Evolutionary conservation across 1,140 invertebrate genomes (phyloP), one percentile per base, ranked within the genome.

Genomic region (Microplitis demolitor): DNA sequence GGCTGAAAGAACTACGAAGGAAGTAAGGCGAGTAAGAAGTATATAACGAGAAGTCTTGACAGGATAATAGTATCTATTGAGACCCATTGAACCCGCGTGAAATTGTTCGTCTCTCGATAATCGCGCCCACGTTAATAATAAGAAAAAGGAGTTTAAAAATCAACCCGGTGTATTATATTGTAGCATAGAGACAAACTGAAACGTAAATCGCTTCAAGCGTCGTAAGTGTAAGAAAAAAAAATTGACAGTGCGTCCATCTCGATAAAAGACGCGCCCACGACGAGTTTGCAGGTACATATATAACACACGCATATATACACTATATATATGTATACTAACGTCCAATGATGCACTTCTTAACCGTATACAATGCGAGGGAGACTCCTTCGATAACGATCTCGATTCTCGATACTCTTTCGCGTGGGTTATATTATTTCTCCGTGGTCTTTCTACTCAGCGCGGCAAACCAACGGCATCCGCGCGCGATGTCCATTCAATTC

Each of bases 311-410:
- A 35, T 63, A 53, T 54, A 54, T 24, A 24, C 24, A 1, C 0
- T 24, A 24, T 24, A 24, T 24, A 24, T 24, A 24, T 24, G 2
- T 24, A 24, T 24, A 24, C 24, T 24, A 24, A 24, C 24, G 24
- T 24, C 24, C 51, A 66, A 62, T 60, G 60, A 64, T 71, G 67
- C 45, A 61, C 58, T 69, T 73, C 35, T 50, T 45, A 11, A 37
- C 16, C 71, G 64, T 58, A 74, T 71, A 73, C 61, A 76, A 78
- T 70, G 61, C 66, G 54, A 61, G 69, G 61, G 71, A 74, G 61
- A 61, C 66, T 75, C 58, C 39, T 64, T 53, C 69, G 75, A 78
- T 74, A 76, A 77, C 64, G 61, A 77, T 78, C 77, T 73, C 54
- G 69, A 74, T 67, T 16, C 45, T 62, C 33, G 66, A 68, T 74